A percentile compares a stretch with the other conserved stretches of the same genome.
phyloP scores from a whole-genome alignment of 2,797 vertebrate genomes.

The Lutjanus campechanus region DNA sequence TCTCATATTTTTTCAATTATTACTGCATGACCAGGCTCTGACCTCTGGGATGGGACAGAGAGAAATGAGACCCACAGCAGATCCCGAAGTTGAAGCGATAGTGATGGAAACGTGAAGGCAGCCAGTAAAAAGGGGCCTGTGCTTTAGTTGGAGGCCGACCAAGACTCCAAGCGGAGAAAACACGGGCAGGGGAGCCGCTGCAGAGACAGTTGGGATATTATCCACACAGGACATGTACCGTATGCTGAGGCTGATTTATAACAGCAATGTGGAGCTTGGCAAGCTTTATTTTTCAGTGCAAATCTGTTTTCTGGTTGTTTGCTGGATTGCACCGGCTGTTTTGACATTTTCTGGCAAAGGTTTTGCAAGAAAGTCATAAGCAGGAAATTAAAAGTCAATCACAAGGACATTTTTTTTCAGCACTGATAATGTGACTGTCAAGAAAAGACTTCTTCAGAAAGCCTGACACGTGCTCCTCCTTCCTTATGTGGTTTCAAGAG shows the following conservation, averaged over 20 bases:
- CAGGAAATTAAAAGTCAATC: conserved; percentile 47
- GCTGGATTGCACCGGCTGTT: conserved; percentile 19
- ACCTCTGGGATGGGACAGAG: conserved; percentile 45
- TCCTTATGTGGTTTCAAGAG: conserved; percentile 21
- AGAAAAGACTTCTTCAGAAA: conserved; percentile 1
- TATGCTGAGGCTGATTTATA: conserved; percentile 63
- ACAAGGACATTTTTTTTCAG: conserved; percentile 10
- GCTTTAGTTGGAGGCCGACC: conserved; percentile 76
- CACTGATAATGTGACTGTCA: conserved; percentile 19
- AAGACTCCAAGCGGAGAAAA: conserved; percentile 60
- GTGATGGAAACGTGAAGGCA: conserved; percentile 63
- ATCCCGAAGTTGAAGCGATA: conserved; percentile 49
- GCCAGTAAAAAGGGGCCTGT: conserved; percentile 57
- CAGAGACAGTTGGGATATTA: conserved; percentile 71
- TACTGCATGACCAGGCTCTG: conserved; percentile 43
- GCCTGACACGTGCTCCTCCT: conserved; percentile 1
- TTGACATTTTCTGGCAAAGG: conserved; percentile 28
- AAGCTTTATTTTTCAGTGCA: conserved; percentile 58
- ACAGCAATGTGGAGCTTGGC: conserved; percentile 66
- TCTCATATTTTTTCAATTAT: conserved; percentile 35
- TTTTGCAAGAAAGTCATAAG: conserved; percentile 6
- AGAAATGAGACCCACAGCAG: conserved; percentile 42
- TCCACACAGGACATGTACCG: conserved; percentile 61
- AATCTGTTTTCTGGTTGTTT: conserved; percentile 55
- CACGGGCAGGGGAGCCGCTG: conserved; percentile 56